Conservation (phyloP, 2,797 vertebrate species). For the Delichon dasypus region DNA sequence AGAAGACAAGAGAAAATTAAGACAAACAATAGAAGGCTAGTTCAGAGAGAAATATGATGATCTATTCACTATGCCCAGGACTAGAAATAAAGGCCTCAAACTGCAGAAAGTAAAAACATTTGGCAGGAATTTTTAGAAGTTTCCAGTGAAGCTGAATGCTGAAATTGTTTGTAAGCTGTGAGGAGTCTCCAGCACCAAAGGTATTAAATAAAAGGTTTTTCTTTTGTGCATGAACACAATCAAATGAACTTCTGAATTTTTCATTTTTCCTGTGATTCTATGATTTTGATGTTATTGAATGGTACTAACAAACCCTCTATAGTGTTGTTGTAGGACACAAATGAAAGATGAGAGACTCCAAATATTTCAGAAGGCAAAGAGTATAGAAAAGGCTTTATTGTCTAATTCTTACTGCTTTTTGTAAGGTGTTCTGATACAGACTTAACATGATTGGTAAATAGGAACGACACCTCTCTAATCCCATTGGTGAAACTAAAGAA, state of each 20-base stretch:
- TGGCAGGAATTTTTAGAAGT: background rate
- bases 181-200: background rate
- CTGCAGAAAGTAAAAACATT: background rate
- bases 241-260: background rate
- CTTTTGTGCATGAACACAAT: background rate
- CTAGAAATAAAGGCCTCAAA: background rate
- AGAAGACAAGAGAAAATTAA: background rate
- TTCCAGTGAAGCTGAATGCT: background rate
- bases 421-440: too few relatives aligned
- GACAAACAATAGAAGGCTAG: background rate
- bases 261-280: background rate
- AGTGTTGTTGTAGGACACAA: too few relatives aligned
- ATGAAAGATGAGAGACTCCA: too few relatives aligned
- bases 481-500: too few relatives aligned
- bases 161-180: background rate
- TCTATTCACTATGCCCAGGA: background rate
- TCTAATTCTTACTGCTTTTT: too few relatives aligned
- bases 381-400: too few relatives aligned
- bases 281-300: background rate
- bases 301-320: background rate
- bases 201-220: background rate
- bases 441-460: too few relatives aligned
- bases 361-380: too few relatives aligned
- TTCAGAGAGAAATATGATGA: background rate
- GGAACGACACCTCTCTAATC: too few relatives aligned